Evolutionary conservation across 2,797 vertebrate species (phyloP), one percentile per base, ranked within the genome.

Genomic region (Brachyrhaphis roseni): DNA sequence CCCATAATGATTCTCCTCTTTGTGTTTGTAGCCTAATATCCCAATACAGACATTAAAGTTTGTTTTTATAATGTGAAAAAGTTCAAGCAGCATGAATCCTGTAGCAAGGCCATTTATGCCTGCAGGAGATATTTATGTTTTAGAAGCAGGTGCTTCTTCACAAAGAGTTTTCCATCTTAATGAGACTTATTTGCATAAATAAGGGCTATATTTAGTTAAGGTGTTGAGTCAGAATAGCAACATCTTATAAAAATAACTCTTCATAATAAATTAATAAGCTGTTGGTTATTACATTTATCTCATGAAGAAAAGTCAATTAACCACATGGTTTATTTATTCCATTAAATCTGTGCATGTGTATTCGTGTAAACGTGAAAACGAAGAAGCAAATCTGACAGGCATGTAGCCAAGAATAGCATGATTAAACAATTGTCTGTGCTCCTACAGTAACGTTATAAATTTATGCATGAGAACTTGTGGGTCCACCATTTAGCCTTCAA

Each of bases 381-480:
- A 76, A 15, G 47, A 4, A 75, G 75, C 8, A 64, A 83, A 70
- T 41, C 41, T 83, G 87, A 86, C 86, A 81, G 78, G 31, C 34
- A 11, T 2, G 31, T 83, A 72, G 79, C 87, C 78, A 73, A 18
- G 68, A 70, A 76, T 45, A 23, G 83, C 75, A n/a, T 11, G 12
- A 72, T 79, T 80, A 55, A 76, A 79, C 70, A 76, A 74, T 75
- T 86, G 84, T 91, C 80, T 85, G 74, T 75, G 72, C 85, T 73
- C 68, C 49, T 57, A 75, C 74, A 15, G 47, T 49, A 74, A 72
- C 57, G 15, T 73, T 77, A 86, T 90, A 82, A 88, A 94, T 88
- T 88, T 75, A 92, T 88, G 83, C 16, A 91, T 89, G 88, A 89
- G 84, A 78, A 78, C 73, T 83, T 64, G 74, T 70, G 79, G 18